Evolutionary conservation across 2,888 invertebrate species (phyloP).

Genomic region (Trypoxylon attenuatum): DNA sequence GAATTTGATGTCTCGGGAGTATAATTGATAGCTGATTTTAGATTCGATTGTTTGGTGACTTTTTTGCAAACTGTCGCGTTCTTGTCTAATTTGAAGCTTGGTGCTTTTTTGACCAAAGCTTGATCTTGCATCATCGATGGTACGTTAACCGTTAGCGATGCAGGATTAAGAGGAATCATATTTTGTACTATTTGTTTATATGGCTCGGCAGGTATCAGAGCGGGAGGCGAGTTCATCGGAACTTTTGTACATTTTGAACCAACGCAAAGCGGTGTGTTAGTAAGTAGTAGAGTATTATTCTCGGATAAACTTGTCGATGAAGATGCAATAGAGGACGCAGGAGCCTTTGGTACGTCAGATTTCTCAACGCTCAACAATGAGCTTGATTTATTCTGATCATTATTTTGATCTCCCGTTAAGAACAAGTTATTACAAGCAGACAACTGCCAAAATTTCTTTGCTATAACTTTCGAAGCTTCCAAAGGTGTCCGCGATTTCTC

Average conservation of each 20-base stretch:
- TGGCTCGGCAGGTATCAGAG: slow-evolving; percentile 7
- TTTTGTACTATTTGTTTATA: neutral
- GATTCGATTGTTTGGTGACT: slow-evolving; percentile 2
- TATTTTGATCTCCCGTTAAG: slow-evolving; percentile 11
- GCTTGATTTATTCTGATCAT: neutral
- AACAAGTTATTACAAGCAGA: slow-evolving; percentile 17
- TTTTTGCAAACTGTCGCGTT: slow-evolving; percentile 6
- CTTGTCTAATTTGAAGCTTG: slow-evolving; percentile 7
- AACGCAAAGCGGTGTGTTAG: neutral
- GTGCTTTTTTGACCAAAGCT: neutral
- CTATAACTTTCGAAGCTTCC: slow-evolving; percentile 23
- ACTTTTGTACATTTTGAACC: slow-evolving; percentile 17
- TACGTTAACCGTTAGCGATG: neutral
- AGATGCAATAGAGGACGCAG: slow-evolving; percentile 1
- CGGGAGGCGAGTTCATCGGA: slow-evolving; percentile 2
- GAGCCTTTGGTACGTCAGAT: neutral
- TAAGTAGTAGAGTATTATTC: slow-evolving; percentile 12
- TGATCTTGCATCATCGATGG: slow-evolving; percentile 21
- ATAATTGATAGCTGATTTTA: neutral
- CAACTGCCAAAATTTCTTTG: slow-evolving; percentile 27
- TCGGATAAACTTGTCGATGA: slow-evolving; percentile 13
- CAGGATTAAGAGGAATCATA: neutral
- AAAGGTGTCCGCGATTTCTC: neutral
- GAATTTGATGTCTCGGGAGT: neutral
- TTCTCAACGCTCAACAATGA: neutral